Evolutionary conservation across 1,140 invertebrate genomes (phyloP).

Genomic region (Physella acuta): DNA sequence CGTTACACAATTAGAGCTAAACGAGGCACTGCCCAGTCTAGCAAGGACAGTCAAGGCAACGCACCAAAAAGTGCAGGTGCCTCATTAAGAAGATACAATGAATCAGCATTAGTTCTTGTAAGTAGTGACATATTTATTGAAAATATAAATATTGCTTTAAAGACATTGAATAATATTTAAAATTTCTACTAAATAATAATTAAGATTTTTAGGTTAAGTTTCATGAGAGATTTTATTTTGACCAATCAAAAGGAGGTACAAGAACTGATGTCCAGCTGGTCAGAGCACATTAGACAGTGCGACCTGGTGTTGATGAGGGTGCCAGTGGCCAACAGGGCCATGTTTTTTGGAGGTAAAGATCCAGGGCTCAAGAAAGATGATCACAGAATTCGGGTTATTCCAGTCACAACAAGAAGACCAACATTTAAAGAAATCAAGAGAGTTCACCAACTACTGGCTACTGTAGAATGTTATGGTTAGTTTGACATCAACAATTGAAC

Average conservation of each 20-base stretch:
- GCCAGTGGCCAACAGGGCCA: slow-evolving; percentile 71
- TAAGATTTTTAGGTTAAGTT: background rate
- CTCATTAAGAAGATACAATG: slow-evolving; percentile 78
- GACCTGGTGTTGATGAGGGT: slow-evolving; percentile 79
- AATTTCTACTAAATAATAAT: background rate
- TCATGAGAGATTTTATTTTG: background rate
- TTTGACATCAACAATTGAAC: too few relatives aligned
- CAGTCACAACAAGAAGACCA: slow-evolving; percentile 80
- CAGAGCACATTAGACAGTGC: slow-evolving; percentile 69
- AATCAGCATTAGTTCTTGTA: slow-evolving; percentile 59
- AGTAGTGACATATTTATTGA: too few relatives aligned
- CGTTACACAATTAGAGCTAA: slow-evolving; percentile 82
- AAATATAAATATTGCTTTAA: too few relatives aligned
- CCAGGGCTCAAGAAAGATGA: slow-evolving; percentile 74
- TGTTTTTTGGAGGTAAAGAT: slow-evolving; percentile 76
- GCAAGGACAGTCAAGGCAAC: slow-evolving; percentile 69
- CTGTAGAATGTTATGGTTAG: slow-evolving; percentile 73
- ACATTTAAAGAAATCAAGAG: slow-evolving; percentile 80
- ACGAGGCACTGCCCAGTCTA: slow-evolving; percentile 77
- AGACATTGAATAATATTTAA: too few relatives aligned
- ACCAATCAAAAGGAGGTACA: slow-evolving; percentile 73
- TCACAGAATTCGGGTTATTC: slow-evolving; percentile 71
- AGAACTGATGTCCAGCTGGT: slow-evolving; percentile 74
- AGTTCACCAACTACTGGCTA: slow-evolving; percentile 73
- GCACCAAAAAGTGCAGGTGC: slow-evolving; percentile 78